Evolutionary conservation across 2,113 vertebrate genomes (phyloP), one percentile per base, ranked within the genome.

Genomic region (Nanorana parkeri): DNA sequence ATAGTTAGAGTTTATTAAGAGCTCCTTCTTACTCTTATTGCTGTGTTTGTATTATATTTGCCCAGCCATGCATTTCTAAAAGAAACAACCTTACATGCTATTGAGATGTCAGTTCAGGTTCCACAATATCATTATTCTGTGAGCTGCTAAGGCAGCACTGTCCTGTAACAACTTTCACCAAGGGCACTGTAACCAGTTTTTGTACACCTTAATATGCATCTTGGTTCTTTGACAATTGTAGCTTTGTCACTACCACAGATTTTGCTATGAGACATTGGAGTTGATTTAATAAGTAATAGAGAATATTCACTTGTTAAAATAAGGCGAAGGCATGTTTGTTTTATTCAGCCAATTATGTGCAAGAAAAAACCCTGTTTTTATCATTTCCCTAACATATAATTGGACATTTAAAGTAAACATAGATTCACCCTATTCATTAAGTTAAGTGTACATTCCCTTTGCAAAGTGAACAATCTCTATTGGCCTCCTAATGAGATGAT

Each of bases 41-140:
- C 17, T 58, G 26, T 36, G 17, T 71, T 54, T 54, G 47, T 17
- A 73, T 74, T 75, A 55, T 75, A 41, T 75, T 75, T 75, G 55
- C 29, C 55, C n/a, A 61, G 21, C 55, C 72, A 75, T 23, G 55
- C 72, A 41, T 41, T 36, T 32, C 32, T 13, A 36, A 36, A 20
- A 32, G 56, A 74, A 60, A 41, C 56, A 21, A 29, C 20, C 19
- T 41, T 75, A 61, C 28, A 7, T 75, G 13, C 72, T 75, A 61
- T 75, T 60, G 55, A 75, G 55, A 32, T 75, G 72, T 75, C 71
- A 60, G 56, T 16, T 60, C 23, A 32, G 20, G 28, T 60, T 60
- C 54, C 36, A 75, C 16, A 36, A 41, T 41, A 24, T 63, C 23
- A 21, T 15, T 63, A 2, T 63, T 24, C 2, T 63, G 72, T 61